phyloP scores from a whole-genome alignment of 2,797 vertebrate genomes.

The Euthynnus affinis region DNA sequence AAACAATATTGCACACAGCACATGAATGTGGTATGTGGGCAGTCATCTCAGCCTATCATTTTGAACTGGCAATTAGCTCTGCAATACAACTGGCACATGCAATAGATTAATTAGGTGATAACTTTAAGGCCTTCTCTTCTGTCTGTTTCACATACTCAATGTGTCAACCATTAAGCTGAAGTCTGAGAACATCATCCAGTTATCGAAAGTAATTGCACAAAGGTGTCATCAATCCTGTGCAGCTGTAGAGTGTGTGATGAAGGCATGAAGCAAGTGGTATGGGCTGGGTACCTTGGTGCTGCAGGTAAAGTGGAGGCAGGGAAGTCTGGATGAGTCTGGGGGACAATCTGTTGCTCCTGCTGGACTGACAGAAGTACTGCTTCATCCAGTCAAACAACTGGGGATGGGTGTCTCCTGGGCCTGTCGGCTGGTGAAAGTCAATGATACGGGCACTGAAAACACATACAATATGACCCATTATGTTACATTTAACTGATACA shows the following conservation, averaged over 20 bases:
- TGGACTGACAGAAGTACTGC: conserved; percentile 88
- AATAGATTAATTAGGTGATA: too few species aligned
- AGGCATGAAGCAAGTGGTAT: not conserved
- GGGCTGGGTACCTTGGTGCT: conserved; percentile 92
- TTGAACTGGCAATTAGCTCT: too few species aligned
- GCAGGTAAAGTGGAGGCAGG: conserved; percentile 93
- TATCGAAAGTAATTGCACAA: too few species aligned
- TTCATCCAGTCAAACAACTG: conserved; percentile 93
- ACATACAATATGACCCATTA: not conserved
- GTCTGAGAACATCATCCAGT: too few species aligned
- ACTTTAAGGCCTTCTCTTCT: too few species aligned
- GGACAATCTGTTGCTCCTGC: conserved; percentile 69
- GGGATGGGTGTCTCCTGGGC: conserved; percentile 90
- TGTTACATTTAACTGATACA: not conserved
- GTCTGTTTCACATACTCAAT: too few species aligned
- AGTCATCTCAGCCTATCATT: too few species aligned
- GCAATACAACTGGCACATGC: too few species aligned
- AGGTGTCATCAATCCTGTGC: not conserved
- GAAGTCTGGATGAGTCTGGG: conserved; percentile 87
- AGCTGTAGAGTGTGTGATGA: not conserved
- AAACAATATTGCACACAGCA: too few species aligned
- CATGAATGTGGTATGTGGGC: too few species aligned
- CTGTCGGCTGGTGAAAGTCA: conserved; percentile 94
- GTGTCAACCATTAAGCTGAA: too few species aligned
- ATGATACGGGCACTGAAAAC: conserved; percentile 87